Evolutionary conservation across 2,113 vertebrate species (phyloP), one percentile per base, ranked within the genome.

Genomic region (Elephas maximus): DNA sequence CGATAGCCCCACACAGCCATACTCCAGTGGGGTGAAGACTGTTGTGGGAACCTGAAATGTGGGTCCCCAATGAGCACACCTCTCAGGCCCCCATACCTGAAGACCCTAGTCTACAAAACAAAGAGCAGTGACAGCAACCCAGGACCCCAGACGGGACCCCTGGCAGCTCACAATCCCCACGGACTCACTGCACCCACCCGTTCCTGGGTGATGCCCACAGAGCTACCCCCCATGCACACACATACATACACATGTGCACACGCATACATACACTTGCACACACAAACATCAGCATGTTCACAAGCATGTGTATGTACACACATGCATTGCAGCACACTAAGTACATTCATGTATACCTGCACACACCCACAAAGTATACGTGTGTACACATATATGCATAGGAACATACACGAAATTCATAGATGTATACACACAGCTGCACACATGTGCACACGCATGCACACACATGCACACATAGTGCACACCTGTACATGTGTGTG

Each of bases 21-120:
- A 99, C 77, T 99, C 99, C 8, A 99, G 97, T 0, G 99, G 99
- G 23, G 99, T 99, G 97, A 99, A 99, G 87, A 99, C 99, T 0
- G 99, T 99, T 0, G 99, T 99, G 57, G 99, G 98, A 17, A 99
- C 99, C 99, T 99, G 97, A 17, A 89, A 91, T 53, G 82, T 44
- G 60, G 44, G 51, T 37, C 69, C 53, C 5, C 6, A 74, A 41
- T 97, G 33, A 95, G 76, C 9, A 57, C 11, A 17, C 12, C 6
- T 30, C 62, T 9, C 1, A 17, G 45, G 5, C 5, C 78, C n/a
- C 37, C 45, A 21, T 44, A 62, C 37, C 8, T 11, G 30, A 94
- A 53, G 37, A 44, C n/a, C 37, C 41, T 15, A 18, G 21, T 17
- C 2, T 2, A n/a, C 30, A 84, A 69, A 24, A 30, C 20, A 7